Percentiles rank a stretch among this genome's conserved stretches.
Conservation (phyloP, 1,140 invertebrate species). For the Drosophila biarmipes region DNA sequence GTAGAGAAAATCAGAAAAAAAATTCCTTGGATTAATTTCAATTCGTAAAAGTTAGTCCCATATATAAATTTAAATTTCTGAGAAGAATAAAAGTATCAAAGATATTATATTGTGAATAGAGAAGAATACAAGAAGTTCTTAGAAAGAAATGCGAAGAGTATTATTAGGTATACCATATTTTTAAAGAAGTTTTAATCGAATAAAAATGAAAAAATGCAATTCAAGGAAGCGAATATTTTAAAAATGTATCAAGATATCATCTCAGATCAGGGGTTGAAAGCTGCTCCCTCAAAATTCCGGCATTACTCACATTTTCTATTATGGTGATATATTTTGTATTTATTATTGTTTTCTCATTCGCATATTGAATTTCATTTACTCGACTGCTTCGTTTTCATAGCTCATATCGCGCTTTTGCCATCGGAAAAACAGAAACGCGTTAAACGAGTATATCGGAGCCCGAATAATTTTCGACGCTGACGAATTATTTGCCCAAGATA, state of each 20-base stretch:
- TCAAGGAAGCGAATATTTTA: neutral
- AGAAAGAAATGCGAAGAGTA: no score
- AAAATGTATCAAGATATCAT: slow-evolving; percentile 2
- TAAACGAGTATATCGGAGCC: slow-evolving; percentile 15
- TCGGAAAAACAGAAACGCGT: slow-evolving; percentile 33
- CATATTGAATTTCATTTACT: slow-evolving; percentile 1
- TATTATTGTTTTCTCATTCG: neutral
- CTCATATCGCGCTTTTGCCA: neutral
- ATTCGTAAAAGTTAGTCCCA: no score
- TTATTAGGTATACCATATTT: no score
- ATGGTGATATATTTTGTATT: slow-evolving; percentile 6
- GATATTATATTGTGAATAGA: no score
- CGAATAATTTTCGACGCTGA: slow-evolving; percentile 27
- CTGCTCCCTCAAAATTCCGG: slow-evolving; percentile 4
- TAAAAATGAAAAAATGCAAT: no score
- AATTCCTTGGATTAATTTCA: no score
- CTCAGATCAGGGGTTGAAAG: slow-evolving; percentile 8
- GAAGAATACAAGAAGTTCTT: no score
- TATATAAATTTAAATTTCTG: no score
- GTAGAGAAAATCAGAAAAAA: neutral
- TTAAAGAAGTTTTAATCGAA: no score
- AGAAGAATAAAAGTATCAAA: no score
- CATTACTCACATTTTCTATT: slow-evolving; percentile 6
- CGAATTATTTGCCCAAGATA: slow-evolving; percentile 53
- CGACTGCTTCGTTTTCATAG: slow-evolving; percentile 11